Percentiles rank a stretch among this genome's conserved stretches.
These are phyloP conservation scores for Lordiphosa collinella DNA, from an alignment of 1,140 invertebrate species.

Conservation along the genomic window DNA sequence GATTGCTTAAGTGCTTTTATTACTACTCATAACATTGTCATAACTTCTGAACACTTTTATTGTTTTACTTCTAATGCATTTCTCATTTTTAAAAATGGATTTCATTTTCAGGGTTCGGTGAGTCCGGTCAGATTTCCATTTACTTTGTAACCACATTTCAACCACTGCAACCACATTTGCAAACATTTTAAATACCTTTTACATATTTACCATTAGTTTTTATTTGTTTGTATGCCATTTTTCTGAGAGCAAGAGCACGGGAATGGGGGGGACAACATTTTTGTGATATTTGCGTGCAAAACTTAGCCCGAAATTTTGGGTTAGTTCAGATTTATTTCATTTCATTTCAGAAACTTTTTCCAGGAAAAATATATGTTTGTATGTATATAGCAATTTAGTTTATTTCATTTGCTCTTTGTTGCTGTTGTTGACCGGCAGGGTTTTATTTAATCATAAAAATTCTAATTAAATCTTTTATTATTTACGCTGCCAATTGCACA, in stretches of 20 bases:
- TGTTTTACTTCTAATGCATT: too few species aligned
- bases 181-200: slow-evolving; percentile 74
- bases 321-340: slow-evolving; percentile 1
- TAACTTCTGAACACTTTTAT: too few species aligned
- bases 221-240: slow-evolving; percentile 25
- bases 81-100: too few species aligned
- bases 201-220: slow-evolving; percentile 65
- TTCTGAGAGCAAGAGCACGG: too few species aligned
- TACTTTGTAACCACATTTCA: slow-evolving; percentile 49
- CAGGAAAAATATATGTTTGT: not conserved
- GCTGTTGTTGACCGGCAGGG: slow-evolving; percentile 16
- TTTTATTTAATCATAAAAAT: slow-evolving; percentile 66
- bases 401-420: slow-evolving; percentile 44
- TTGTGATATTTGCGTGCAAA: slow-evolving; percentile 45
- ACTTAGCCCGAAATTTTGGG: too few species aligned
- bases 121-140: slow-evolving; percentile 38
- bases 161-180: slow-evolving; percentile 63
- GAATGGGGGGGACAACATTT: slow-evolving; percentile 1
- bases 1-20: too few species aligned
- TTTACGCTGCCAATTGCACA: slow-evolving; percentile 24
- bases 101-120: too few species aligned
- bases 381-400: slow-evolving; percentile 50
- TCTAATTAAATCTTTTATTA: slow-evolving; percentile 61
- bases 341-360: slow-evolving; percentile 34
- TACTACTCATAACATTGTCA: too few species aligned